phyloP scores from a whole-genome alignment of 92 coral and sea anemone genomes.

The Heteractis magnifica region DNA sequence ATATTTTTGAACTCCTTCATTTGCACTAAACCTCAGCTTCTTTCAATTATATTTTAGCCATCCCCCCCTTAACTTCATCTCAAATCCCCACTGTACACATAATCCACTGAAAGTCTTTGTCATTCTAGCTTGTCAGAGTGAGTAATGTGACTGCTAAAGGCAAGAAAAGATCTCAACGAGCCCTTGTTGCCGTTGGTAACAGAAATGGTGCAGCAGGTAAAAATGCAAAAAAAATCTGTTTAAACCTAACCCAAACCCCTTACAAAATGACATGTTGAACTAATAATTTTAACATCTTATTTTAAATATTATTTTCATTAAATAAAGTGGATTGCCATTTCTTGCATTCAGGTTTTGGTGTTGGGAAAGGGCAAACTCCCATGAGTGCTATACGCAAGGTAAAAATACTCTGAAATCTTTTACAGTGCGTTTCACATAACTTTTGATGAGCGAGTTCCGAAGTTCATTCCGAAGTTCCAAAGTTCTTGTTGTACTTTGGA shows the following conservation, averaged over 20 bases:
- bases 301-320: no score
- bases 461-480: not conserved
- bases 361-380: conserved; percentile 87
- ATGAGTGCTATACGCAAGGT: conserved; percentile 96
- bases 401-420: not conserved
- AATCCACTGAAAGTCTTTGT: not conserved
- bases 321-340: not conserved
- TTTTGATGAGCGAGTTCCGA: not conserved
- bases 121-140: conserved; percentile 78
- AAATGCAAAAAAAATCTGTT: not conserved
- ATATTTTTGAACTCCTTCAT: no score
- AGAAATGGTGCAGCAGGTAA: conserved; percentile 90
- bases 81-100: no score
- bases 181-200: conserved; percentile 90
- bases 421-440: not conserved
- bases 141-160: conserved; percentile 95
- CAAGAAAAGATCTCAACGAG: conserved; percentile 83
- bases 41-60: no score
- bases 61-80: no score
- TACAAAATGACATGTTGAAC: no score
- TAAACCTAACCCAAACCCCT: no score
- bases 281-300: no score
- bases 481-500: no score
- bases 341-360: conserved; percentile 76
- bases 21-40: no score